Evolutionary conservation across 2,797 vertebrate genomes (phyloP).

Genomic region (Xenentodon cancila): DNA sequence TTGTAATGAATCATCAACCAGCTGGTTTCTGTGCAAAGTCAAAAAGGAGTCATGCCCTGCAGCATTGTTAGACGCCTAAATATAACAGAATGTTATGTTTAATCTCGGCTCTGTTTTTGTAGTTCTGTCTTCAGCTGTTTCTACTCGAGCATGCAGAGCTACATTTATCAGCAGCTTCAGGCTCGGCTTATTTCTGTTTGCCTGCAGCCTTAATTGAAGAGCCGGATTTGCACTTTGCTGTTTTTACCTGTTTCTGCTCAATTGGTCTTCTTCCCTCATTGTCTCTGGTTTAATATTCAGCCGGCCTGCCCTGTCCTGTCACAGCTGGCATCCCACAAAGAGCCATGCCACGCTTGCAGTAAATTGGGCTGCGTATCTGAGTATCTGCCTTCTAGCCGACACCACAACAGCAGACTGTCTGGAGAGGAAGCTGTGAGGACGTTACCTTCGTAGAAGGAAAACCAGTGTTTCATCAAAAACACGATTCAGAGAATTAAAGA

Average conservation of each 20-base stretch:
- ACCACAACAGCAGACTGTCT: slow-evolving; percentile 24
- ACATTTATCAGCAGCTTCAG: slow-evolving; percentile 40
- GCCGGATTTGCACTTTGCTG: slow-evolving; percentile 35
- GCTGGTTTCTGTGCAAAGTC: not conserved
- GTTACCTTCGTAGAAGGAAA: not conserved
- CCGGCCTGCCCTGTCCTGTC: slow-evolving; percentile 35
- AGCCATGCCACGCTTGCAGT: slow-evolving; percentile 35
- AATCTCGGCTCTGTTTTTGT: slow-evolving; percentile 28
- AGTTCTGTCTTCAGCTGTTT: slow-evolving; percentile 57
- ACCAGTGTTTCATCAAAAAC: not conserved
- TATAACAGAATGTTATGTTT: slow-evolving; percentile 36
- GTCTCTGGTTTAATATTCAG: slow-evolving; percentile 56
- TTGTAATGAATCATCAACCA: too few relatives aligned
- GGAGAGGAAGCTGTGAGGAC: not conserved
- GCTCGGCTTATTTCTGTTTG: slow-evolving; percentile 53
- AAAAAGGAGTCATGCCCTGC: too few relatives aligned
- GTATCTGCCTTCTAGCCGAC: slow-evolving; percentile 21
- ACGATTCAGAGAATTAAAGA: not conserved
- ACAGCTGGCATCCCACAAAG: slow-evolving; percentile 37
- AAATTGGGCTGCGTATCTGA: slow-evolving; percentile 58
- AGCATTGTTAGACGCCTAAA: not conserved
- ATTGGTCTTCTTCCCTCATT: slow-evolving; percentile 1
- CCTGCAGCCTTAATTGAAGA: slow-evolving; percentile 39
- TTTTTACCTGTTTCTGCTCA: slow-evolving; percentile 38
- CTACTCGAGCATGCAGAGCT: slow-evolving; percentile 30